A percentile compares a stretch with the other conserved stretches of the same genome.
These are phyloP conservation scores for Hassar affinis DNA, from an alignment of 2,113 vertebrate species.

Conservation along the genomic window DNA sequence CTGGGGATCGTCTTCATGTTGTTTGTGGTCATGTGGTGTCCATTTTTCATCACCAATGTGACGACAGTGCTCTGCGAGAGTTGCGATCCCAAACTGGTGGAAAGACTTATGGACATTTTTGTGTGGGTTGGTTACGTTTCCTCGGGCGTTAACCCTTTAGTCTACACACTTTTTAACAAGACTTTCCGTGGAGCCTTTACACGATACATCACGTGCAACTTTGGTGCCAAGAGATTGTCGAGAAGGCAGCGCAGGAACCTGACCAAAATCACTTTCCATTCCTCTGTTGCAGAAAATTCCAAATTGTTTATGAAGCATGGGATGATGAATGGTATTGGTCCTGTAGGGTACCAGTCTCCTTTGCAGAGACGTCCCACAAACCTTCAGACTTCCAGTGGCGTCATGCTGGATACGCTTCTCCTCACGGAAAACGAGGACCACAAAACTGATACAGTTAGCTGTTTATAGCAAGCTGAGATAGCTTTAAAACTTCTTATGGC, in stretches of 20 bases:
- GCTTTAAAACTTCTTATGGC: neutral
- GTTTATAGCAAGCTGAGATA: conserved; percentile 40
- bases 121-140: conserved; percentile 97
- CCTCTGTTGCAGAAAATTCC: conserved; percentile 84
- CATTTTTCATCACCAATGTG: conserved; percentile 96
- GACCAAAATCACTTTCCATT: conserved; percentile 79
- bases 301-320: conserved; percentile 86
- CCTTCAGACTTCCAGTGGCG: conserved; percentile 72
- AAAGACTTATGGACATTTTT: conserved; percentile 90
- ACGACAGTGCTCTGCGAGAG: conserved; percentile 85
- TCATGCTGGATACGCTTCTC: conserved; percentile 81
- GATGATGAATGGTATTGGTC: conserved; percentile 83
- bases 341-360: conserved; percentile 84
- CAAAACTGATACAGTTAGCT: conserved; percentile 85
- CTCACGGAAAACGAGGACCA: conserved; percentile 81
- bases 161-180: conserved; percentile 97
- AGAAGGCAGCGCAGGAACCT: conserved; percentile 70
- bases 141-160: conserved; percentile 93
- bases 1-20: conserved; percentile 94
- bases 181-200: conserved; percentile 92
- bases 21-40: conserved; percentile 98
- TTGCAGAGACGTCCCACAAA: conserved; percentile 70
- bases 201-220: conserved; percentile 92
- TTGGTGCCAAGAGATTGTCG: conserved; percentile 64
- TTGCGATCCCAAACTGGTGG: conserved; percentile 76